Evolutionary conservation across 2,797 vertebrate genomes (phyloP), one percentile per base, ranked within the genome.

Genomic region (Pelodytes ibericus): DNA sequence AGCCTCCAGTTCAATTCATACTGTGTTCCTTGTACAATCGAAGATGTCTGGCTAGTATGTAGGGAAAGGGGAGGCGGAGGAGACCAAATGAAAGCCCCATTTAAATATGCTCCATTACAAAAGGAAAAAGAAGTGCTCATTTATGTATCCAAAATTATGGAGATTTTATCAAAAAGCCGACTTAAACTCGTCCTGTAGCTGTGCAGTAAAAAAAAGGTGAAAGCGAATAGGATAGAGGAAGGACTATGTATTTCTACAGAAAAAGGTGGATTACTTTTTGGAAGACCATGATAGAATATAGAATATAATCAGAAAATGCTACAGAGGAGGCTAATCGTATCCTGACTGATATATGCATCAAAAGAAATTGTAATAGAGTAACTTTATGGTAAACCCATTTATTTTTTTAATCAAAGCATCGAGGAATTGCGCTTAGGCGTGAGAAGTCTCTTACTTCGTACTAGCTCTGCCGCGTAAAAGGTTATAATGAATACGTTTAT

Each of bases 1-100:
- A 63, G 75, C 49, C 31, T 15, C n/a, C 11, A 24, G 8, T 67
- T 27, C 49, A 31, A 27, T 67, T 20, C 7, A 53, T 66, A 22
- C 13, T 31, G 24, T 74, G 33, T 47, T 47, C 24, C 6, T 53
- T 53, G 49, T 53, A 62, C 31, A 22, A 29, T 47, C 39, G 18
- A 5, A 65, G 3, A 51, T 67, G 4, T 13, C 26, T 30, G 30
- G 30, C 18, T 33, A 56, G 30, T n/a, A 31, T 53, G 11, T 18
- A 41, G 18, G 13, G 44, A 47, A 49, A 44, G 61, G 33, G 33
- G n/a, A n/a, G 30, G 22, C 24, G 31, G 30, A 64, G 20, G 36
- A 64, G 33, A 16, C 33, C 36, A 3, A 7, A 49, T 47, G 3
- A 47, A 15, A 25, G 13, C 31, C 61, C 30, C 20, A 18, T 22